phyloP scores from a whole-genome alignment of 2,888 invertebrate genomes.

The Tetragonula carbonaria region DNA sequence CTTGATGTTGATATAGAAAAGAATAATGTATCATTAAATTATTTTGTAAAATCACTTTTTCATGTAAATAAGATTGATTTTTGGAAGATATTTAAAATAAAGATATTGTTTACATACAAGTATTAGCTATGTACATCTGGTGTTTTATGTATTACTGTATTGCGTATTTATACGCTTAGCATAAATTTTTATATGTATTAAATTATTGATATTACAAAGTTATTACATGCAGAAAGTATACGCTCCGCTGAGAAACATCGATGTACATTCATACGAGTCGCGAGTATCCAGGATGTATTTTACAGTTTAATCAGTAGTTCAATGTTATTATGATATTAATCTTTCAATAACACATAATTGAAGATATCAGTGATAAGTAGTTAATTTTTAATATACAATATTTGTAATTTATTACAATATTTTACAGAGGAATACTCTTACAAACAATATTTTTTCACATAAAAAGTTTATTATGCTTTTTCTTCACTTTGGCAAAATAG shows the following conservation, averaged over 20 bases:
- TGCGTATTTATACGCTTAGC: slow-evolving; percentile 48
- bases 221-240: slow-evolving; percentile 59
- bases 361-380: slow-evolving; percentile 66
- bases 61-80: slow-evolving; percentile 35
- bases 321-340: slow-evolving; percentile 51
- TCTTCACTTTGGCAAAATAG: slow-evolving; percentile 35
- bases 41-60: slow-evolving; percentile 20
- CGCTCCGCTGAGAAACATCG: slow-evolving; percentile 42
- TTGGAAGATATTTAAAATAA: slow-evolving; percentile 59
- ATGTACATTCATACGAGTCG: slow-evolving; percentile 58
- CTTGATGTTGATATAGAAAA: not conserved
- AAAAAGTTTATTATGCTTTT: slow-evolving; percentile 11
- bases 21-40: slow-evolving; percentile 14
- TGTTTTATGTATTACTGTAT: slow-evolving; percentile 49
- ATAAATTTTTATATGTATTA: slow-evolving; percentile 37
- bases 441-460: slow-evolving; percentile 33
- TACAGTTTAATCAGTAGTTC: slow-evolving; percentile 60
- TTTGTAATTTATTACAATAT: slow-evolving; percentile 17
- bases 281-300: slow-evolving; percentile 57
- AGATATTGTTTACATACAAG: slow-evolving; percentile 59
- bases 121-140: slow-evolving; percentile 63
- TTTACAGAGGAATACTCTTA: slow-evolving; percentile 41
- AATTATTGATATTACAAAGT: slow-evolving; percentile 60
- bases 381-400: slow-evolving; percentile 32
- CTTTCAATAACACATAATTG: slow-evolving; percentile 59